A percentile compares a stretch with the other conserved stretches of the same genome.
Conservation (phyloP, 2,797 vertebrate species). For the Bryconaethiops microstoma region DNA sequence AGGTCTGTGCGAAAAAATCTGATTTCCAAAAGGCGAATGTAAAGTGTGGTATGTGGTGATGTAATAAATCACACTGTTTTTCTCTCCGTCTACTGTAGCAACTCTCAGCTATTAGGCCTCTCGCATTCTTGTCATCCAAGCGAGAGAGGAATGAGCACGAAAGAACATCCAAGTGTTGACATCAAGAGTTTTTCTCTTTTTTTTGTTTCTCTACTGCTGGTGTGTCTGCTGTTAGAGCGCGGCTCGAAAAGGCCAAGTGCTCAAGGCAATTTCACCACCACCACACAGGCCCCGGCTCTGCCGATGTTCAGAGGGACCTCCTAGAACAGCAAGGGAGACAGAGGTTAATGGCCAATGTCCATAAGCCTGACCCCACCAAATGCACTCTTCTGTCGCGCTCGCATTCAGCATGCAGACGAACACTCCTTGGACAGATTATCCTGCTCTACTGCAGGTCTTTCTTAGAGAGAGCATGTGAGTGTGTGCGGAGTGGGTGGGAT, state of each 20-base stretch:
- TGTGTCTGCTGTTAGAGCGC: conserved; percentile 58
- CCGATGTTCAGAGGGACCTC: conserved; percentile 95
- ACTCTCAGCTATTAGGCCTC: conserved; percentile 13
- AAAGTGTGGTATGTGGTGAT: conserved; percentile 22
- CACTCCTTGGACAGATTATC: conserved; percentile 20
- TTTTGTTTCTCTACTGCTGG: conserved; percentile 60
- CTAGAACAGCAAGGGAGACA: conserved; percentile 71
- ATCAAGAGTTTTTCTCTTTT: conserved; percentile 7
- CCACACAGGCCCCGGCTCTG: conserved; percentile 92
- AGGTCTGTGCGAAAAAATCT: conserved; percentile 19
- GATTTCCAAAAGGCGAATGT: conserved; percentile 6
- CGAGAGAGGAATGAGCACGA: conserved; percentile 28
- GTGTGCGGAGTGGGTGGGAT: not conserved
- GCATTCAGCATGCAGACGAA: conserved; percentile 12
- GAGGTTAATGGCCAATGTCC: conserved; percentile 51
- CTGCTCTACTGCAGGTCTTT: conserved; percentile 31
- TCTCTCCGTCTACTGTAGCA: conserved; percentile 13
- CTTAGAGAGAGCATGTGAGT: conserved; percentile 4
- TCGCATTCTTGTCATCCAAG: conserved; percentile 17
- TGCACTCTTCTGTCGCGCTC: conserved; percentile 30
- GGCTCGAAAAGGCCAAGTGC: conserved; percentile 60
- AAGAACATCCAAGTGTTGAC: conserved; percentile 38
- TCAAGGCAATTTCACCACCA: conserved; percentile 93
- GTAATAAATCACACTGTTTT: conserved; percentile 30
- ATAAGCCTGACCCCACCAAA: conserved; percentile 33